Conservation (phyloP, 2,113 vertebrate species). For the Colistium nudipinnis region DNA sequence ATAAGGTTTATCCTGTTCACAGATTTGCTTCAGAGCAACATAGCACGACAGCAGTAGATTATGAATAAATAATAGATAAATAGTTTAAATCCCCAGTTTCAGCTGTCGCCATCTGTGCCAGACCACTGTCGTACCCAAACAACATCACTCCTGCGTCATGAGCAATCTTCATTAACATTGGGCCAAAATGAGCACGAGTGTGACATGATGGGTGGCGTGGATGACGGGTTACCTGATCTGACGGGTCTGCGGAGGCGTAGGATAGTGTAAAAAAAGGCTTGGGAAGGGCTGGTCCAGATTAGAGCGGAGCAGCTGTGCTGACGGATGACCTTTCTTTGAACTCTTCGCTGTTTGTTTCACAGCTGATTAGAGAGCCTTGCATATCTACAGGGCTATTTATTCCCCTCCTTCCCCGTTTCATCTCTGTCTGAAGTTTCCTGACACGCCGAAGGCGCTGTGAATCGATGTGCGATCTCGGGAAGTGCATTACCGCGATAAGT, state of each 20-base stretch:
- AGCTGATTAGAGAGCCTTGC: constrained; percentile 73
- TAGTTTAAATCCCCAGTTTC: neutral
- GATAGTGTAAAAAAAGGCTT: neutral
- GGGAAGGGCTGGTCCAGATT: constrained; percentile 3
- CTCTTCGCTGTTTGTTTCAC: constrained; percentile 66
- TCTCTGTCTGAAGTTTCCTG: constrained; percentile 79
- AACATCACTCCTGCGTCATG: neutral
- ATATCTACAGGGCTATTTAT: constrained; percentile 75
- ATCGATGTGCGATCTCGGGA: constrained; percentile 77
- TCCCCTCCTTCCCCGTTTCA: constrained; percentile 73
- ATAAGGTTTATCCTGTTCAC: neutral
- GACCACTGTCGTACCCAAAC: neutral
- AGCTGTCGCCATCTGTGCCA: neutral
- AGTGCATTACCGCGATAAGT: constrained; percentile 79
- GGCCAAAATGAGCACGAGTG: neutral
- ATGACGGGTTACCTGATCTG: neutral
- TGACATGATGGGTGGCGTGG: neutral
- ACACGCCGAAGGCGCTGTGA: constrained; percentile 74
- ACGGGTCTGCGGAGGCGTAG: neutral
- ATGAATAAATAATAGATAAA: neutral
- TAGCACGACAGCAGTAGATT: neutral
- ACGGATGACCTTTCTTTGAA: constrained; percentile 74
- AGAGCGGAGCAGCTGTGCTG: constrained; percentile 38
- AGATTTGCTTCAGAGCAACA: neutral
- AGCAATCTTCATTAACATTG: neutral